Base-by-base conservation (phyloP, 2,888 invertebrate species). In the Dorcus parallelipipedus region DNA sequence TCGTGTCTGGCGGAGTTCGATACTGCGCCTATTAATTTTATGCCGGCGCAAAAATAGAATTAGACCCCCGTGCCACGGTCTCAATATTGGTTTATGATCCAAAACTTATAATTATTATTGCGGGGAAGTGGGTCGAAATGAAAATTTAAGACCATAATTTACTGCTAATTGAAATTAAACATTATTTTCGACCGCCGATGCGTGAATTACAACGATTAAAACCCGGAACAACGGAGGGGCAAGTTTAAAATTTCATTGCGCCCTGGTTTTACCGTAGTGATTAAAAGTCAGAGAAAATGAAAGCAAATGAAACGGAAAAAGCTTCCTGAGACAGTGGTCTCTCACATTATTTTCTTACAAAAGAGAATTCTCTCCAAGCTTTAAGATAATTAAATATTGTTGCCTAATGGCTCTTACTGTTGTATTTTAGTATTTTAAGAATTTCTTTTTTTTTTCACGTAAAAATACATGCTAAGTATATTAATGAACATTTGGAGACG, bases 1-100 rank as follows among this genome's bases (percentile, higher is more conserved):
- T 69, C 67, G 69, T 66, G 69, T 67, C 69, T 69, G 69, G 67
- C 63, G 61, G 63, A 60, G 58, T 64, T 66, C 71, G 69, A 70
- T 70, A 70, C 65, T 62, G 66, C 64, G 54, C 64, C 69, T 67
- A 70, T 71, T 71, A 71, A 71, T 69, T 69, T 68, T 67, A 66
- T 63, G 60, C 58, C 63, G 64, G 63, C n/a, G 59, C 52, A 67
- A 71, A 70, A 69, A 69, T 69, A 66, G 68, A 63, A 64, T 67
- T 68, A 62, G 61, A 38, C 14, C 10, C 7, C 20, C 49, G 10
- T 41, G 49, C 26, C 23, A 42, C 40, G 43, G 43, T 48, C 55
- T 54, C 52, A 51, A 50, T 42, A 55, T 52, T 55, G 52, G 48
- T 59, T 54, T 54, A 54, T 20, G 52, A 39, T 43, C 38, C 23